Percentiles rank a stretch among this genome's conserved stretches.
phyloP scores from a whole-genome alignment of 2,888 invertebrate species.

The Lacanobia oleracea region DNA sequence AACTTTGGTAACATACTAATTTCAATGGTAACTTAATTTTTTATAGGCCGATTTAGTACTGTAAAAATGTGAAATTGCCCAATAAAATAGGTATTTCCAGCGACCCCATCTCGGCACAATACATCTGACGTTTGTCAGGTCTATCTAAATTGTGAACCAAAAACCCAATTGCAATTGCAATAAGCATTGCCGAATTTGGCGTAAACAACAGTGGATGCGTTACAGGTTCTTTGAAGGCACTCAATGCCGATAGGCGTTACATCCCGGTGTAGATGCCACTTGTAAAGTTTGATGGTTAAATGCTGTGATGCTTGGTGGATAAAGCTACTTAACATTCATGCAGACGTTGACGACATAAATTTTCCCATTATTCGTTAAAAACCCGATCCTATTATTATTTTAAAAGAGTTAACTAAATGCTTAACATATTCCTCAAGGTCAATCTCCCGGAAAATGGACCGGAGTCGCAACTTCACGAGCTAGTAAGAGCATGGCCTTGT shows the following conservation, averaged over 20 bases:
- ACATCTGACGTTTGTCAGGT: neutral
- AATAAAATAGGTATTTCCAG: too few species aligned
- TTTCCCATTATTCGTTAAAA: neutral
- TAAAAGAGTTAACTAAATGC: slow-evolving; percentile 8
- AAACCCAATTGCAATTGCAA: too few species aligned
- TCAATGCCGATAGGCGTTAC: too few species aligned
- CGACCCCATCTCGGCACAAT: neutral
- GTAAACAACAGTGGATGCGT: neutral
- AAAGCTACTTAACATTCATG: too few species aligned
- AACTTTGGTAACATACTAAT: too few species aligned
- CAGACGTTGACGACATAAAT: neutral
- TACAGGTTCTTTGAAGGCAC: neutral
- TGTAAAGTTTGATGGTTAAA: neutral
- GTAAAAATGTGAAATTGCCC: too few species aligned
- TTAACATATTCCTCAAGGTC: slow-evolving; percentile 19
- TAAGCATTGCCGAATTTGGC: neutral
- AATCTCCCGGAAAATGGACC: slow-evolving; percentile 10
- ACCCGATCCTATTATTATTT: neutral
- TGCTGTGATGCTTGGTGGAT: neutral
- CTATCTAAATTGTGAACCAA: neutral
- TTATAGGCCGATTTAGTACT: neutral
- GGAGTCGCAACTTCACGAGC: slow-evolving; percentile 10
- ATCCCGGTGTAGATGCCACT: neutral
- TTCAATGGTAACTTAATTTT: neutral
- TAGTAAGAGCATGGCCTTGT: slow-evolving; percentile 24